Base-by-base conservation (phyloP, 2,797 vertebrate genomes). In the Mareca strepera region DNA sequence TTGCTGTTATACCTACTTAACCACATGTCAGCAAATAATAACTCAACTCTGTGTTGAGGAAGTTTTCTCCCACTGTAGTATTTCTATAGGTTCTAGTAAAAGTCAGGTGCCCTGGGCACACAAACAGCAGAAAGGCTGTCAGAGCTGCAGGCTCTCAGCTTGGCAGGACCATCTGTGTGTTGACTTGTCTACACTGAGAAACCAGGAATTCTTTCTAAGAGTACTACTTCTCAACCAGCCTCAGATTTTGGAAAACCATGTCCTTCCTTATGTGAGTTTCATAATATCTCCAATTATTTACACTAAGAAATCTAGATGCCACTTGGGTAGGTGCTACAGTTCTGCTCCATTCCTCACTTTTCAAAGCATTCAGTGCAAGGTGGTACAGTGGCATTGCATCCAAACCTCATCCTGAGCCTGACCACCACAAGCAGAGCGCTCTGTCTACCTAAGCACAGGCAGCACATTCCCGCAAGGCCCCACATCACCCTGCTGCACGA, bases 371-470 rank as follows among this genome's bases (percentile, higher is more conserved):
- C 55, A 17, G 37, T 2, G 11, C 31, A 4, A 56, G 31, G 21
- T 8, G 25, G 6, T 3, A 17, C 15, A 28, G 46, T 29, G 41
- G 17, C 75, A 87, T 25, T 7, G 44, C 53, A 82, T 35, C 35
- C 2, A 0, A 10, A 2, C 26, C 53, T 39, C 28, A 18, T 9
- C 81, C n/a, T 26, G 12, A 72, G 53, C 20, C n/a, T 22, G 4
- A 25, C 6, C 26, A 56, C 17, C 78, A 12, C 11, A 2, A 41
- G 17, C 3, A 7, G 28, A 60, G 58, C 3, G 0, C 74, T 33
- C 44, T 62, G 70, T 4, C 8, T 0, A 0, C 17, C 43, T 8
- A 66, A 82, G 66, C 3, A 1, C 20, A 43, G 73, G 64, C 60
- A 29, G 43, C 29, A 46, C 7, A 0, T 8, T 4, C 4, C 62